A percentile compares a stretch with the other conserved stretches of the same genome.
Conservation (phyloP, 1,140 invertebrate species). For the Drosophila asahinai region DNA sequence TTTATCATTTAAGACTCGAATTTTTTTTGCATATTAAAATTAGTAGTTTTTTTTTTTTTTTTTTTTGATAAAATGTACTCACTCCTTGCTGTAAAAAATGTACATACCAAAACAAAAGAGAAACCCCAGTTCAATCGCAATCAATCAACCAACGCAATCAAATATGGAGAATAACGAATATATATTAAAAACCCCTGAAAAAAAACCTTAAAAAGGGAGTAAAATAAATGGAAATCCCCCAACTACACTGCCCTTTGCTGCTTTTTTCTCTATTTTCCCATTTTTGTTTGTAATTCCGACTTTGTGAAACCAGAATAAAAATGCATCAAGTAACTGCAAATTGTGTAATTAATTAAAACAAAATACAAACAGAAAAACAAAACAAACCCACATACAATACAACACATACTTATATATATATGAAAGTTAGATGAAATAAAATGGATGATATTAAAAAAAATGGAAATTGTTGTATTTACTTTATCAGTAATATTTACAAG, state of each 20-base stretch:
- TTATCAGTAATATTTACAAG: too few relatives aligned
- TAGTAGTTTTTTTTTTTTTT: constrained; percentile 30
- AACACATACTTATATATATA: constrained; percentile 63
- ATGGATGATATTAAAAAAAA: constrained; percentile 49
- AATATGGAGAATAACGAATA: constrained; percentile 2
- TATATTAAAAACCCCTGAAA: not conserved
- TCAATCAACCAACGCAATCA: constrained; percentile 19
- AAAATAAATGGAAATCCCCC: constrained; percentile 1
- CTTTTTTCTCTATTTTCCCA: constrained; percentile 1
- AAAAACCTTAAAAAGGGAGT: constrained; percentile 4
- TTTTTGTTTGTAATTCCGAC: constrained; percentile 11
- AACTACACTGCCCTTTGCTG: constrained; percentile 27
- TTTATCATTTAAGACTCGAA: constrained; percentile 67
- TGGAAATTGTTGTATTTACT: not conserved
- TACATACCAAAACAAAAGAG: constrained; percentile 42
- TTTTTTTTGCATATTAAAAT: constrained; percentile 45
- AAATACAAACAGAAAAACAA: constrained; percentile 12
- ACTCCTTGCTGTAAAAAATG: constrained; percentile 43
- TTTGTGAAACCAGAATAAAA: constrained; percentile 16
- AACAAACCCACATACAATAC: constrained; percentile 47
- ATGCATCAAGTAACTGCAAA: constrained; percentile 30
- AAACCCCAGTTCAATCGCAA: constrained; percentile 15
- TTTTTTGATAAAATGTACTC: constrained; percentile 20
- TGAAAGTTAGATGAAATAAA: constrained; percentile 73
- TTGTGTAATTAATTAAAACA: constrained; percentile 44